Evolutionary conservation across 1,140 invertebrate species (phyloP), one percentile per base, ranked within the genome.

Genomic region (Bombus sylvicola): DNA sequence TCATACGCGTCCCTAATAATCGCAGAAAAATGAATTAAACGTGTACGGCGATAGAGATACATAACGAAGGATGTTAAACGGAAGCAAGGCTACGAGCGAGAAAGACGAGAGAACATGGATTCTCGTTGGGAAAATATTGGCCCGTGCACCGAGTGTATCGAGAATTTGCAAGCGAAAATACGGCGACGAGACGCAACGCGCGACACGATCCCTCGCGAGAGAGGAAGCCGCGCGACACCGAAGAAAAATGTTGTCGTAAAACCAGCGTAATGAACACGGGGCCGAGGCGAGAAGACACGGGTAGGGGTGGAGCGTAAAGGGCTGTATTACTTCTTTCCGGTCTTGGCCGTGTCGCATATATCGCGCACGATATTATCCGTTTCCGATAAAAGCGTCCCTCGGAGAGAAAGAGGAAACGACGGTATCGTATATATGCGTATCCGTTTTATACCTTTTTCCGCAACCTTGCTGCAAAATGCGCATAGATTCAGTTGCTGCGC

Each of bases 381-480:
- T 90, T 90, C 76, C 88, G 88, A 90, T 90, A 89, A 90, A 90
- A 89, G 80, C 66, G 68, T 80, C 34, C 74, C 81, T 64, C 57
- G 81, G 73, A 62, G 69, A 41, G 68, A 83, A 6, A 43, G n/a
- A 37, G n/a, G 2, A 5, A 73, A 13, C 47, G 5, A 8, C 47
- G 18, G 5, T 6, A 22, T 22, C 47, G 18, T 53, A 47, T 18
- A 47, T 47, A 47, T 47, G 6, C 18, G 47, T 53, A 22, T 22
- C 15, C 47, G 47, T 53, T 18, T 53, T 53, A 53, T 53, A 22
- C 47, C 47, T 53, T 22, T 22, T 22, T 22, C 18, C n/a, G n/a
- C n/a, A n/a, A n/a, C n/a, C n/a, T 53, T 22, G 18, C 6, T 6
- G 18, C 18, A 18, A 53, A 53, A 22, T 22, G 47, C 47, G 18